Conservation (phyloP, 2,888 invertebrate species). For the Acleris holmiana region DNA sequence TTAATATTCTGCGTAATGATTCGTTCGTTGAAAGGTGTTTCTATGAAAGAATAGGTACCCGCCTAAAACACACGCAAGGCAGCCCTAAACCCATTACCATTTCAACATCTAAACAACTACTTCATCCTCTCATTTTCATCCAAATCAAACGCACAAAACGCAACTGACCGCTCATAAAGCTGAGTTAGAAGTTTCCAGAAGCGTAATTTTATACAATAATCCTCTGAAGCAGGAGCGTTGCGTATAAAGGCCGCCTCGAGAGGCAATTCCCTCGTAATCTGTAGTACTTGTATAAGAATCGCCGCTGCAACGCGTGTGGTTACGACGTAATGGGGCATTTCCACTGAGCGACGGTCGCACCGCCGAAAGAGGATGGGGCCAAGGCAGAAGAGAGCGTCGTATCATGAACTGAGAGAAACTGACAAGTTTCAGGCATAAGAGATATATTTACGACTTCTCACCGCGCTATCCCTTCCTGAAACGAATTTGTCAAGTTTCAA, state of each 20-base stretch:
- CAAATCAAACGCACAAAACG: slow-evolving; percentile 20
- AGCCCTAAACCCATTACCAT: background rate
- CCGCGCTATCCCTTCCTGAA: no score
- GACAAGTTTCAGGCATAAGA: no score
- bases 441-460: no score
- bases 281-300: slow-evolving; percentile 72
- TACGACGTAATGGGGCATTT: slow-evolving; percentile 78
- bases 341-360: slow-evolving; percentile 77
- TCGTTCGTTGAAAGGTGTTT: no score
- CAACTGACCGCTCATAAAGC: slow-evolving; percentile 26
- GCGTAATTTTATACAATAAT: slow-evolving; percentile 38
- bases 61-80: no score
- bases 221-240: slow-evolving; percentile 20
- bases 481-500: no score
- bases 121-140: background rate
- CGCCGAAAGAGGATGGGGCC: slow-evolving; percentile 39
- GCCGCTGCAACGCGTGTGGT: slow-evolving; percentile 72
- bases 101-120: background rate
- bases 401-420: no score
- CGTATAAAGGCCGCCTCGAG: slow-evolving; percentile 60
- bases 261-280: slow-evolving; percentile 71
- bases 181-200: slow-evolving; percentile 34
- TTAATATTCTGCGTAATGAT: no score
- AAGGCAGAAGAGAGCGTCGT: slow-evolving; percentile 41
- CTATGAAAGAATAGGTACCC: no score